phyloP scores from a whole-genome alignment of 1,140 invertebrate species.

The Drosophila ercepeae region DNA sequence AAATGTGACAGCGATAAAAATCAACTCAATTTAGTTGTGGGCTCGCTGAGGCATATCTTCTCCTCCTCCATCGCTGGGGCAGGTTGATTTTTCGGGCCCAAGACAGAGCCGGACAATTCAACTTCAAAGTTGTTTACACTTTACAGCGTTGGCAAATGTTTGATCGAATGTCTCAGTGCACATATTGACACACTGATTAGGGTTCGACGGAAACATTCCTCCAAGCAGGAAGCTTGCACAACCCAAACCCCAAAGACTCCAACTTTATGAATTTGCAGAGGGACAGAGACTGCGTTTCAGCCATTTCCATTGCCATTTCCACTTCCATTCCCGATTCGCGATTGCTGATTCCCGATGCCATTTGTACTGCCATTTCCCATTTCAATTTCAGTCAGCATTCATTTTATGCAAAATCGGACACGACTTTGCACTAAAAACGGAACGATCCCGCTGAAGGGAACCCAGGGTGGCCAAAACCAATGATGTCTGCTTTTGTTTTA shows the following conservation, averaged over 20 bases:
- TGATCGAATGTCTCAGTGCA: slow-evolving; percentile 43
- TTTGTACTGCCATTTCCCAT: slow-evolving; percentile 43
- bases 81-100: slow-evolving; percentile 39
- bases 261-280: background rate
- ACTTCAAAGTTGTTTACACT: slow-evolving; percentile 58
- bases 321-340: background rate
- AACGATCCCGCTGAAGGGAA: background rate
- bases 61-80: slow-evolving; percentile 5
- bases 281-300: slow-evolving; percentile 19
- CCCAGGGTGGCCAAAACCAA: slow-evolving; percentile 12
- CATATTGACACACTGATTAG: slow-evolving; percentile 67
- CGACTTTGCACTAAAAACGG: slow-evolving; percentile 67
- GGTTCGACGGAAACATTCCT: slow-evolving; percentile 58
- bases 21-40: slow-evolving; percentile 55
- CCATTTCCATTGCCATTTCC: slow-evolving; percentile 32
- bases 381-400: slow-evolving; percentile 5
- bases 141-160: slow-evolving; percentile 68
- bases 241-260: slow-evolving; percentile 1
- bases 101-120: slow-evolving; percentile 28
- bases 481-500: background rate
- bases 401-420: slow-evolving; percentile 75
- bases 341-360: slow-evolving; percentile 20
- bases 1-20: slow-evolving; percentile 83
- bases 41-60: too few relatives aligned
- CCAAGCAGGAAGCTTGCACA: slow-evolving; percentile 47